Conservation (phyloP, 2,113 vertebrate genomes). For the Carollia perspicillata region DNA sequence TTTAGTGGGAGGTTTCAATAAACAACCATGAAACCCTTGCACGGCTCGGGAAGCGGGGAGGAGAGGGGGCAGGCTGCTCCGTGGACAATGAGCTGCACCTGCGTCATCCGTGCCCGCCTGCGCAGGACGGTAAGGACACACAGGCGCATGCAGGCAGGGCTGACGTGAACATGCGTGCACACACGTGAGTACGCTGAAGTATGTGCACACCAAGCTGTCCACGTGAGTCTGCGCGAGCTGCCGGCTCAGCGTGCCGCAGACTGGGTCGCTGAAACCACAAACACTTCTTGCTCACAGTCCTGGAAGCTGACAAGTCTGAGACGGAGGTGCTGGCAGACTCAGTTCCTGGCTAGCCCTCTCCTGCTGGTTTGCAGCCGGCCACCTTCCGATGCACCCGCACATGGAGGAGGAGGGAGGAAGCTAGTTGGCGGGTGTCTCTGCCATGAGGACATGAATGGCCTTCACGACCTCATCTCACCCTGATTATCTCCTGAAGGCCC, state of each 20-base stretch:
- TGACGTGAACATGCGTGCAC: rapidly evolving
- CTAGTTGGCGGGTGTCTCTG: background rate
- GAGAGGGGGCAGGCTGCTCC: background rate
- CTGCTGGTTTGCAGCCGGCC: background rate
- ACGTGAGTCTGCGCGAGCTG: background rate
- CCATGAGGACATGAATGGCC: background rate
- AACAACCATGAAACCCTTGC: slow-evolving; percentile 13
- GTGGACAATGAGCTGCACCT: rapidly evolving
- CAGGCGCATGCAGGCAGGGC: background rate
- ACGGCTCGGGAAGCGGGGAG: background rate
- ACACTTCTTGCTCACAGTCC: background rate
- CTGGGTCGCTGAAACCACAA: background rate
- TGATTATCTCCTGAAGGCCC: background rate
- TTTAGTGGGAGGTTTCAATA: slow-evolving; percentile 47
- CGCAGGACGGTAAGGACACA: background rate
- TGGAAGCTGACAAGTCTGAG: background rate
- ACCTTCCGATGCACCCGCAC: background rate
- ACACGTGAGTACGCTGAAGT: background rate
- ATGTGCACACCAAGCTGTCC: background rate
- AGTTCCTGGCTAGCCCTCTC: background rate
- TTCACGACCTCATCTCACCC: background rate
- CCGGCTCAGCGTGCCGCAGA: background rate
- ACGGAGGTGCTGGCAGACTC: background rate
- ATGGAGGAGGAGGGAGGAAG: background rate
- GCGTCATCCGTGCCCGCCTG: rapidly evolving